Percentiles rank a stretch among this genome's conserved stretches.
Conservation (phyloP, 2,797 vertebrate genomes). For the Sciaenops ocellatus region DNA sequence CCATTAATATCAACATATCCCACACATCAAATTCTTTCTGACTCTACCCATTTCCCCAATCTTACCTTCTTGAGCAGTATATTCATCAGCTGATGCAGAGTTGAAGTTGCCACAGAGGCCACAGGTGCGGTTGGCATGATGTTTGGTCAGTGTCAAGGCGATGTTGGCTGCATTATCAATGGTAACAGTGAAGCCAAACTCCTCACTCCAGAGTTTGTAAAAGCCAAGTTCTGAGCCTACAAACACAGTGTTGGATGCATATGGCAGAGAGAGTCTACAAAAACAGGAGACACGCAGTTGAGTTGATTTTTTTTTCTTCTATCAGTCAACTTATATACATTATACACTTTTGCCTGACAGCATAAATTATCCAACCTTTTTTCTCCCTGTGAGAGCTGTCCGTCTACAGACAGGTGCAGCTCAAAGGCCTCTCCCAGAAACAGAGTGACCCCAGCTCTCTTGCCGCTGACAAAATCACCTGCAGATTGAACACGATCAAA, state of each 20-base stretch:
- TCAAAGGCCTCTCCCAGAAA: conserved; percentile 93
- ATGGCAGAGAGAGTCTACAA: conserved; percentile 89
- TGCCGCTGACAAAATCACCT: conserved; percentile 91
- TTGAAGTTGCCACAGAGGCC: conserved; percentile 97
- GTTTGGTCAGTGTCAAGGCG: conserved; percentile 86
- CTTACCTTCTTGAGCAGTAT: conserved; percentile 94
- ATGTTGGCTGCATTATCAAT: conserved; percentile 90
- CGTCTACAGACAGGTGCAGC: conserved; percentile 90
- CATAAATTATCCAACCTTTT: conserved; percentile 85
- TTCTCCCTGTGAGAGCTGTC: conserved; percentile 87
- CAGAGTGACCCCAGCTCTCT: conserved; percentile 89
- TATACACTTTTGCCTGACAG: not conserved
- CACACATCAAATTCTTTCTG: conserved; percentile 16
- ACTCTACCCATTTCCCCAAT: not conserved
- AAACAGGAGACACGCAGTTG: not conserved
- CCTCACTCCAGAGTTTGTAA: conserved; percentile 91
- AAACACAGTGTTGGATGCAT: conserved; percentile 91
- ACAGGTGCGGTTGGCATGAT: conserved; percentile 91
- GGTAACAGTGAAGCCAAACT: conserved; percentile 91
- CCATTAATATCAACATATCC: conserved; percentile 28
- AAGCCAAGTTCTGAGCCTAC: conserved; percentile 91
- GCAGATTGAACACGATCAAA: conserved; percentile 46
- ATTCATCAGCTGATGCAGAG: conserved; percentile 90
- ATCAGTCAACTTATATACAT: not conserved
- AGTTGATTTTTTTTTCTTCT: not conserved